These are phyloP conservation scores for Chironomus tepperi DNA, from an alignment of 1,140 invertebrate genomes.

Conservation along the genomic window DNA sequence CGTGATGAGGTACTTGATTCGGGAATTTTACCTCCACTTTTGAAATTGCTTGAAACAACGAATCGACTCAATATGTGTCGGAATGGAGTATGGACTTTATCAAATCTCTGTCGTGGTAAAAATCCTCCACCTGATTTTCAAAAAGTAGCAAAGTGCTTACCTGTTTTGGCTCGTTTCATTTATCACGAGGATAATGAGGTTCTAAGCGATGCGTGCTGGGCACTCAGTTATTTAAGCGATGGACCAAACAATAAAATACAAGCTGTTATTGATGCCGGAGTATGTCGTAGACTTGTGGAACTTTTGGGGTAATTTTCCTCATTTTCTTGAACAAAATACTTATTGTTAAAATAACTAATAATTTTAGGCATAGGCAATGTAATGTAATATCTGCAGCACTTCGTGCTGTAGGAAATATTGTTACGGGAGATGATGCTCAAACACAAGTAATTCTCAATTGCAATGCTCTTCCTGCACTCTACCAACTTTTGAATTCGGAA, in stretches of 20 bases:
- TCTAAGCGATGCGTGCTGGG: conserved; percentile 92
- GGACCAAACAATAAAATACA: conserved; percentile 98
- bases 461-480: conserved; percentile 75
- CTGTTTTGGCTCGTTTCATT: conserved; percentile 76
- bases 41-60: conserved; percentile 77
- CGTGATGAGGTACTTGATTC: conserved; percentile 82
- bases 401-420: conserved; percentile 93
- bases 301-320: conserved; percentile 66
- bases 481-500: conserved; percentile 65
- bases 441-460: conserved; percentile 93
- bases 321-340: conserved; percentile 20
- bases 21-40: conserved; percentile 77
- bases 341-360: conserved; percentile 17
- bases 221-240: conserved; percentile 87
- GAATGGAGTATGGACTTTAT: conserved; percentile 96
- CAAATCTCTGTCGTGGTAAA: conserved; percentile 93
- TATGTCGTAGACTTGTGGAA: conserved; percentile 89
- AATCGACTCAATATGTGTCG: conserved; percentile 83
- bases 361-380: conserved; percentile 64
- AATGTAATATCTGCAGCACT: conserved; percentile 93
- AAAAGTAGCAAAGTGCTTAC: conserved; percentile 74
- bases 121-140: conserved; percentile 91
- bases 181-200: conserved; percentile 88
- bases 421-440: conserved; percentile 95
- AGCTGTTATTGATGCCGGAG: conserved; percentile 92